Evolutionary conservation across 2,113 vertebrate genomes (phyloP).

Genomic region (Stigmatopora nigra): DNA sequence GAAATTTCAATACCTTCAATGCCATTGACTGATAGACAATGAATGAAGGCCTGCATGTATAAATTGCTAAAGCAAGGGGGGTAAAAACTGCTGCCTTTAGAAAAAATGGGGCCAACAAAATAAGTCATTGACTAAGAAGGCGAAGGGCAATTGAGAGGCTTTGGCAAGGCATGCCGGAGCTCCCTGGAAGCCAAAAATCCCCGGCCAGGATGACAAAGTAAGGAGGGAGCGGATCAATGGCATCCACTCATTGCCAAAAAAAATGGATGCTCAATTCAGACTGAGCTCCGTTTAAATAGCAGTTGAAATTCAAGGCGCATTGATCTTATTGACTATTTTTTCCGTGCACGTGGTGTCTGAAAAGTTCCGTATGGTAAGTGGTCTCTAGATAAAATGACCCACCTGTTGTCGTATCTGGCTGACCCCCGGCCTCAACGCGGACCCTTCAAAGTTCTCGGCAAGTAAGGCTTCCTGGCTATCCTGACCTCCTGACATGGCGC

Average conservation of each 20-base stretch:
- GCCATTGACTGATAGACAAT: not conserved
- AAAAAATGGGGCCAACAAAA: slow-evolving; percentile 20
- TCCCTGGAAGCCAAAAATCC: slow-evolving; percentile 36
- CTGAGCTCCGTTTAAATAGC: slow-evolving; percentile 28
- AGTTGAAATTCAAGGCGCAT: slow-evolving; percentile 30
- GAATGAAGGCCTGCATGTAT: not conserved
- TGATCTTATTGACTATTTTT: slow-evolving; percentile 10
- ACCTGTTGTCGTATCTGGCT: slow-evolving; percentile 10
- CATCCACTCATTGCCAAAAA: slow-evolving; percentile 55
- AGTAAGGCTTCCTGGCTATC: slow-evolving; percentile 7
- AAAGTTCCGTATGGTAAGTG: no score
- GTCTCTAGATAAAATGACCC: not conserved
- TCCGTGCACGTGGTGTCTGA: no score
- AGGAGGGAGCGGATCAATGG: slow-evolving; percentile 50
- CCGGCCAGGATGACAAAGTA: slow-evolving; percentile 29
- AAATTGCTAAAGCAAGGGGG: not conserved
- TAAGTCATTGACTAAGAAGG: slow-evolving; percentile 20
- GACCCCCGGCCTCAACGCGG: not conserved
- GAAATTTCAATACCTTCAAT: not conserved
- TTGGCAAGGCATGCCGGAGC: slow-evolving; percentile 24
- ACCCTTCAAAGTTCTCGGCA: not conserved
- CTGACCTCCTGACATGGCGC: slow-evolving; percentile 40
- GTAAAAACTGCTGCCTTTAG: slow-evolving; percentile 31
- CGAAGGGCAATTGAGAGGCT: slow-evolving; percentile 41
- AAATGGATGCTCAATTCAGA: slow-evolving; percentile 48